Percentiles rank a stretch among this genome's conserved stretches.
Evolutionary conservation across 2,888 invertebrate species (phyloP).

Genomic region (Mythimna vitellina): DNA sequence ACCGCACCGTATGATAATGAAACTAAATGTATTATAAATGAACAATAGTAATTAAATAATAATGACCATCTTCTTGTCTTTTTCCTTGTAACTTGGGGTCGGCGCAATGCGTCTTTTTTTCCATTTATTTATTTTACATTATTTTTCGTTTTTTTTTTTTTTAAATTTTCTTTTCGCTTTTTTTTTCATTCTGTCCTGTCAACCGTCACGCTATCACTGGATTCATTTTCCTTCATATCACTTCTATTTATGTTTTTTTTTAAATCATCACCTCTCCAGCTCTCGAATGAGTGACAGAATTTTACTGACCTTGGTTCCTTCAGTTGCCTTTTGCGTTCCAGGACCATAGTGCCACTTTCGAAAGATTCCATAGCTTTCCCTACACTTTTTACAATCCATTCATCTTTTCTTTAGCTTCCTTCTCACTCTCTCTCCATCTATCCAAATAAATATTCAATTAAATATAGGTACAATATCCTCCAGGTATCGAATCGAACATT

Average conservation of each 20-base stretch:
- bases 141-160: too few species aligned
- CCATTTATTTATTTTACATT: too few species aligned
- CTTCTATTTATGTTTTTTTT: too few species aligned
- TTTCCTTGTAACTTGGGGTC: too few species aligned
- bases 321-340: too few species aligned
- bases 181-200: neutral
- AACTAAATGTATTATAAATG: neutral
- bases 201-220: neutral
- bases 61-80: neutral
- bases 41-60: neutral
- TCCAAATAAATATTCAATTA: neutral
- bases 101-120: too few species aligned
- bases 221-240: neutral
- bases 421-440: neutral
- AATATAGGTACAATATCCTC: constrained; percentile 8
- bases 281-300: too few species aligned
- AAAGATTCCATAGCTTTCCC: too few species aligned
- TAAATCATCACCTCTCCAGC: too few species aligned
- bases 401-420: neutral
- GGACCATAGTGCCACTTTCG: too few species aligned
- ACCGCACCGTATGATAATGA: neutral
- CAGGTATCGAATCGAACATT: constrained; percentile 45
- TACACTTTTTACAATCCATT: neutral
- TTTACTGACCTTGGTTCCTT: too few species aligned
- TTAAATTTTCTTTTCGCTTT: too few species aligned